A percentile compares a stretch with the other conserved stretches of the same genome.
phyloP scores from a whole-genome alignment of 37 sponge, comb jelly and placozoan genomes.

The Halichondria panicea region DNA sequence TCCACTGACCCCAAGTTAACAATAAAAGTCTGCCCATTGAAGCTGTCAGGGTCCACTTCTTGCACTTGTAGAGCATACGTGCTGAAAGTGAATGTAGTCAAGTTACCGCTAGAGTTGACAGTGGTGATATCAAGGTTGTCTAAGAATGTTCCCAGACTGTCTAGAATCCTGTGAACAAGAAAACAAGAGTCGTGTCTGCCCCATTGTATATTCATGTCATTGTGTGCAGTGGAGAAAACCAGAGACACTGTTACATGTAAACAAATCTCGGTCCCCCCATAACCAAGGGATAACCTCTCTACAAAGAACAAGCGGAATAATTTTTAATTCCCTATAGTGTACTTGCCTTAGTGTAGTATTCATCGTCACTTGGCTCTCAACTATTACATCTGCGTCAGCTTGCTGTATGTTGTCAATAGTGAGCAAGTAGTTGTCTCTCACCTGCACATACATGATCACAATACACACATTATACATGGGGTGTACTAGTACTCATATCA shows the following conservation, averaged over 20 bases:
- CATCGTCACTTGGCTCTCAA: slow-evolving; percentile 5
- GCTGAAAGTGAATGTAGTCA: not conserved
- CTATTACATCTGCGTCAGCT: slow-evolving; percentile 14
- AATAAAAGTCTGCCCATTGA: slow-evolving; percentile 19
- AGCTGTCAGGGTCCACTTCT: slow-evolving; percentile 5
- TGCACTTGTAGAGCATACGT: slow-evolving; percentile 49
- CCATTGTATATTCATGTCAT: too few species aligned
- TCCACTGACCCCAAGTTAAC: slow-evolving; percentile 44
- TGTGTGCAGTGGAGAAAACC: too few species aligned
- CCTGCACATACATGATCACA: slow-evolving; percentile 19
- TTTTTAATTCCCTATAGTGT: too few species aligned
- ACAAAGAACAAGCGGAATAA: too few species aligned
- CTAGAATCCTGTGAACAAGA: not conserved
- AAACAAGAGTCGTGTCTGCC: not conserved
- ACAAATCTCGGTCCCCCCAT: not conserved
- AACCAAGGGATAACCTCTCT: too few species aligned
- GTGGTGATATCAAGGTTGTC: not conserved
- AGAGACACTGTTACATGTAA: not conserved
- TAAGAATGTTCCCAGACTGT: slow-evolving; percentile 7
- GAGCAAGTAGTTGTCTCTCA: slow-evolving; percentile 21
- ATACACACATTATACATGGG: too few species aligned
- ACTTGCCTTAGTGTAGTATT: slow-evolving; percentile 14
- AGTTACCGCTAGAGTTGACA: not conserved
- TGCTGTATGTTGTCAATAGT: slow-evolving; percentile 32
- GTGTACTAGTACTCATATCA: too few species aligned